These are phyloP conservation scores for Patiria miniata DNA, from an alignment of 35 echinoderm and acorn worm genomes.

Conservation along the genomic window DNA sequence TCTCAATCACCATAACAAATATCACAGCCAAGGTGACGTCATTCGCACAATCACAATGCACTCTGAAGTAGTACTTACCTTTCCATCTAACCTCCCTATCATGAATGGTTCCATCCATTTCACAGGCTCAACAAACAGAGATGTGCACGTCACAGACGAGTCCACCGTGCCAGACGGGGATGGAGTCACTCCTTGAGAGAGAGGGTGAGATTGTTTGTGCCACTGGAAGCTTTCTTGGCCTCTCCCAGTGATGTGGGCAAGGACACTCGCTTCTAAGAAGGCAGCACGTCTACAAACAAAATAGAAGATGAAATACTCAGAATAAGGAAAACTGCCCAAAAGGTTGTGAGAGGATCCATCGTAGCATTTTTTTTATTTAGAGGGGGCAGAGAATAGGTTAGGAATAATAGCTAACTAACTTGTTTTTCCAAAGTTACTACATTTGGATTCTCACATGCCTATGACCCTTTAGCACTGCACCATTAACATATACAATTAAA, in stretches of 20 bases:
- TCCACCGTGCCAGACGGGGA: background rate
- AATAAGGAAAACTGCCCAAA: too few species aligned
- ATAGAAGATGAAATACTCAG: background rate
- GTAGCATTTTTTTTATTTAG: too few species aligned
- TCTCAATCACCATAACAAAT: too few species aligned
- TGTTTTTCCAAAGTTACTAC: too few species aligned
- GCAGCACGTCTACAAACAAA: constrained; percentile 53
- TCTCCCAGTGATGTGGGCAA: constrained; percentile 41
- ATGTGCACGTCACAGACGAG: constrained; percentile 38
- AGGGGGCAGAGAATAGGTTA: too few species aligned
- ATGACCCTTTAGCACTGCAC: too few species aligned
- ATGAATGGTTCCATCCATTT: constrained; percentile 69
- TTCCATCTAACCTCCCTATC: constrained; percentile 45
- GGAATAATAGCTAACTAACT: too few species aligned
- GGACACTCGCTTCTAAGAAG: constrained; percentile 33
- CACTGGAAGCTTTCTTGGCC: constrained; percentile 57
- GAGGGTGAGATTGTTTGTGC: constrained; percentile 48
- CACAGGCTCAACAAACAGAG: constrained; percentile 69
- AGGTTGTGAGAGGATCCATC: too few species aligned
- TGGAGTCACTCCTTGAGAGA: background rate
- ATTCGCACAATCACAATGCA: too few species aligned
- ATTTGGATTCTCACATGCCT: too few species aligned
- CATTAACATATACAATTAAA: too few species aligned
- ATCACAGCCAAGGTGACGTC: too few species aligned
- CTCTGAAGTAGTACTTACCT: constrained; percentile 18